These are phyloP conservation scores for Lasiommata megera DNA, from an alignment of 2,888 invertebrate species.

Conservation along the genomic window DNA sequence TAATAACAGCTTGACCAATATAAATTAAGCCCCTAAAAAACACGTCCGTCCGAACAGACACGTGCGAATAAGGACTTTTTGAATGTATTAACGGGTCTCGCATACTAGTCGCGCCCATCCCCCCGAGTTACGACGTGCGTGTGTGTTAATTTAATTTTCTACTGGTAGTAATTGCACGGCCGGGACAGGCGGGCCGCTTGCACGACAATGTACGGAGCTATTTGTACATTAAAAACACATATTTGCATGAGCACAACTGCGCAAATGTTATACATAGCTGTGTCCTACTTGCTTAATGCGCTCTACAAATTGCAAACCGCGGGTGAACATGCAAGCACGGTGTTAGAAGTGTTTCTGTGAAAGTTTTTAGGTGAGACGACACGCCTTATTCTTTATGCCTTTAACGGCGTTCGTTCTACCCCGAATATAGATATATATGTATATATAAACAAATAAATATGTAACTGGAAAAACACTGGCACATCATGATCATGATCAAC, in stretches of 20 bases:
- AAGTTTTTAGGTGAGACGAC: not conserved
- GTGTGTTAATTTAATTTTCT: constrained; percentile 81
- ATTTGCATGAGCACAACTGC: constrained; percentile 42
- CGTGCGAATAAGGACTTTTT: constrained; percentile 34
- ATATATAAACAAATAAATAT: too few species aligned
- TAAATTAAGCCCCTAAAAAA: constrained; percentile 27
- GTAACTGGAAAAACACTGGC: too few species aligned
- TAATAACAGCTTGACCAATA: constrained; percentile 38
- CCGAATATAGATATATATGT: too few species aligned
- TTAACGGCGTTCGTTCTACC: too few species aligned
- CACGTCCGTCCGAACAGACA: constrained; percentile 26
- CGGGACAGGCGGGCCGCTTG: constrained; percentile 51
- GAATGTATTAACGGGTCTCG: constrained; percentile 38
- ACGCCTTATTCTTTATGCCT: too few species aligned
- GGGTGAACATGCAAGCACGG: not conserved
- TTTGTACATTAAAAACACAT: constrained; percentile 52
- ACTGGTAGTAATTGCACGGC: constrained; percentile 70
- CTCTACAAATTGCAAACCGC: constrained; percentile 9
- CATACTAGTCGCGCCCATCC: constrained; percentile 55
- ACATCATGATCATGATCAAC: too few species aligned
- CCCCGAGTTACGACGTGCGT: constrained; percentile 63
- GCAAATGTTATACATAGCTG: constrained; percentile 2
- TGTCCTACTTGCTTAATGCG: constrained; percentile 4
- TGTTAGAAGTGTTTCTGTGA: not conserved
- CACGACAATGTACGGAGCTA: constrained; percentile 61